Conservation (phyloP, 2,113 vertebrate genomes). For the Stercorarius parasiticus region DNA sequence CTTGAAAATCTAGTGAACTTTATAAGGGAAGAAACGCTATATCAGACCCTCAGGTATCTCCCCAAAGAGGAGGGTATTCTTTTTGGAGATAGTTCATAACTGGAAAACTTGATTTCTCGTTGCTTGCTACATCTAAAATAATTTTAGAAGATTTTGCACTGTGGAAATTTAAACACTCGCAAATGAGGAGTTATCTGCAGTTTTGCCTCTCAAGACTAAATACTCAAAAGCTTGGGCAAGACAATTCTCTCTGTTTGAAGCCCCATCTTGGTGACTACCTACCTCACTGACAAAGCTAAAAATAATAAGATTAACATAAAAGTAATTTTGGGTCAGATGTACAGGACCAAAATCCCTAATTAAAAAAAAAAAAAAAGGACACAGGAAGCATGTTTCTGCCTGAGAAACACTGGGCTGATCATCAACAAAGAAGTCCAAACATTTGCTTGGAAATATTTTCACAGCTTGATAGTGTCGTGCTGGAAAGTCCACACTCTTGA, state of each 20-base stretch:
- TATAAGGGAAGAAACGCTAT: background rate
- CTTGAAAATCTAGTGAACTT: background rate
- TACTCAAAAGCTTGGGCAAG: background rate
- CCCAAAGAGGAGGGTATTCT: fast-evolving
- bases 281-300: background rate
- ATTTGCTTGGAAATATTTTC: slow-evolving; percentile 30
- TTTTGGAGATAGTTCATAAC: background rate
- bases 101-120: background rate
- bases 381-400: background rate
- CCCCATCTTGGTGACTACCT: background rate
- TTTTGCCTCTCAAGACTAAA: background rate
- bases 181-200: background rate
- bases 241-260: background rate
- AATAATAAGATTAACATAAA: background rate
- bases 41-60: background rate
- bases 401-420: background rate
- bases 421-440: background rate
- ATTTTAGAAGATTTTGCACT: background rate
- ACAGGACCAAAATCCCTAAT: background rate
- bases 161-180: background rate
- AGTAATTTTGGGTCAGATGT: background rate
- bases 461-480: background rate
- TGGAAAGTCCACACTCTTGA: background rate
- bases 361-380: background rate
- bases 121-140: background rate